Conservation (phyloP, 2,113 vertebrate species). For the Centropus unirufus region DNA sequence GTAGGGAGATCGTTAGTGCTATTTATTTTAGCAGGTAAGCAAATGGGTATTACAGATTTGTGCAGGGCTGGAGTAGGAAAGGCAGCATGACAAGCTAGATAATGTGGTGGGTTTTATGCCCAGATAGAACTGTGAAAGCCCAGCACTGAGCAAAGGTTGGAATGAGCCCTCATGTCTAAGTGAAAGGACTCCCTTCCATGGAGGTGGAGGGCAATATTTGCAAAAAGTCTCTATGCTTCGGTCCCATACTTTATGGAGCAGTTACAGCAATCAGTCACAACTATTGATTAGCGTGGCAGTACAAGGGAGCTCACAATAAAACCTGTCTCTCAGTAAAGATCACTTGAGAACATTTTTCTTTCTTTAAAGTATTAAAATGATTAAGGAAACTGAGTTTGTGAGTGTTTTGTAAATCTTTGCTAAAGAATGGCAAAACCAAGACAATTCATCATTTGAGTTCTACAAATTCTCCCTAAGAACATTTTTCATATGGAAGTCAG, state of each 20-base stretch:
- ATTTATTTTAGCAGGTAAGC: background rate
- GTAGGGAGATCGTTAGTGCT: background rate
- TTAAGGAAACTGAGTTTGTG: background rate
- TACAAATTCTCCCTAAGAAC: background rate
- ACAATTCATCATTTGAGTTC: background rate
- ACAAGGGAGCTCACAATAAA: background rate
- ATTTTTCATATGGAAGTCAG: background rate
- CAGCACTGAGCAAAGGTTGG: background rate
- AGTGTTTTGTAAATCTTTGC: background rate
- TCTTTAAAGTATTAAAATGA: background rate
- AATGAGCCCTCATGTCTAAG: background rate
- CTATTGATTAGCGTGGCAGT: background rate
- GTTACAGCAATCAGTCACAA: background rate
- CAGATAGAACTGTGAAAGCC: background rate
- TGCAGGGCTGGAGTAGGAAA: background rate
- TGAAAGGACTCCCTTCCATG: background rate
- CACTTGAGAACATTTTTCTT: background rate
- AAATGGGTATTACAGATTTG: fast-evolving
- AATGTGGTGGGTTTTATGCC: fast-evolving
- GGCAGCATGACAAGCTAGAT: background rate
- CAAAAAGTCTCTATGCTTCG: background rate
- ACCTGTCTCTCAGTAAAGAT: background rate
- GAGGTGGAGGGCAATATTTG: background rate
- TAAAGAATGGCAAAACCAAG: background rate
- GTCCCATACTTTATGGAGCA: background rate